These are phyloP conservation scores for Ylistrum balloti DNA, from an alignment of 1,140 invertebrate species.

Conservation along the genomic window DNA sequence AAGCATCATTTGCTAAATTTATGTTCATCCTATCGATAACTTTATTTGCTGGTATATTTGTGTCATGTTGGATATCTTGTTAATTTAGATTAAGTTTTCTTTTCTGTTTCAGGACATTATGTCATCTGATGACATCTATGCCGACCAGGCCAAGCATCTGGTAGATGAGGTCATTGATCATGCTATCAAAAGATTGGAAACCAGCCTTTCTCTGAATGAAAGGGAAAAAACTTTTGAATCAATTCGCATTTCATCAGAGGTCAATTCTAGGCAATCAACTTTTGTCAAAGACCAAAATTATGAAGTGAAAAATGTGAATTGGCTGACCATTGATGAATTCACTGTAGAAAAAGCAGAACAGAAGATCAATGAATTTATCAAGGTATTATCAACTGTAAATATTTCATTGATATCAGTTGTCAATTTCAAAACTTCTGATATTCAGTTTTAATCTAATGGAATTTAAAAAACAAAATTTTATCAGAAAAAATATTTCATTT, in stretches of 20 bases:
- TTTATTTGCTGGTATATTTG: too few species aligned
- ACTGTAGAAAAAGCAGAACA: constrained; percentile 73
- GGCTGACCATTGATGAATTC: constrained; percentile 80
- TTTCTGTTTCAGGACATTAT: constrained; percentile 53
- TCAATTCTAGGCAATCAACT: constrained; percentile 69
- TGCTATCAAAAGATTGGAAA: constrained; percentile 76
- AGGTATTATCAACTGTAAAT: constrained; percentile 66
- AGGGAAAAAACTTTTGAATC: constrained; percentile 76
- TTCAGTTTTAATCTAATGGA: too few species aligned
- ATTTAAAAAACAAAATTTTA: too few species aligned
- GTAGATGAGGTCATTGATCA: constrained; percentile 75
- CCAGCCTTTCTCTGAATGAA: constrained; percentile 69
- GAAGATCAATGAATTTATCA: constrained; percentile 81
- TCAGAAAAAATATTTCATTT: too few species aligned
- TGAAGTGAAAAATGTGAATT: constrained; percentile 79
- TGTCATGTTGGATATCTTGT: too few species aligned
- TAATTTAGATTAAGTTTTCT: not conserved
- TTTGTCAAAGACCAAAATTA: constrained; percentile 75
- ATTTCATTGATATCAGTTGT: too few species aligned
- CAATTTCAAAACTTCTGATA: too few species aligned
- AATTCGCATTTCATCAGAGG: constrained; percentile 64
- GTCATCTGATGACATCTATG: constrained; percentile 68
- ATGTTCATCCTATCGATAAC: too few species aligned
- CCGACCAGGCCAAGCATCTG: constrained; percentile 68
- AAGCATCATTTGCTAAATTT: too few species aligned